Conservation (phyloP, 2,113 vertebrate genomes). For the Pantherophis guttatus region DNA sequence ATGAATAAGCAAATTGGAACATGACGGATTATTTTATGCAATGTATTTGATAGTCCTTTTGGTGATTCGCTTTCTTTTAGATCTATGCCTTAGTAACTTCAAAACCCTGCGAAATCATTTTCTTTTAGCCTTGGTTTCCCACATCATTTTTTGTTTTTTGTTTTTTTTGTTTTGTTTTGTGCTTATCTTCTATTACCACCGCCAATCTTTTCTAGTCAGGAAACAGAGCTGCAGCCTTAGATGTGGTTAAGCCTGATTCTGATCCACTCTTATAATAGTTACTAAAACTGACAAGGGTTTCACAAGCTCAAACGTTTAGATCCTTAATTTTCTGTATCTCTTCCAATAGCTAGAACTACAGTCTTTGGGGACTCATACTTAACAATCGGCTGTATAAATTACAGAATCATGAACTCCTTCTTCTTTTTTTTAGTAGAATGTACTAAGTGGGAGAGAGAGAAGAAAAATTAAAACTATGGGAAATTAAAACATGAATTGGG, state of each 20-base stretch:
- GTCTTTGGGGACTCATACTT: neutral
- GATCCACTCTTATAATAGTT: neutral
- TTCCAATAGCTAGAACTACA: neutral
- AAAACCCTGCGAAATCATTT: neutral
- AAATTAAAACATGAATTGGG: neutral
- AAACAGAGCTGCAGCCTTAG: neutral
- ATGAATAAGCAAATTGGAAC: neutral
- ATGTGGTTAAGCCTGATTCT: neutral
- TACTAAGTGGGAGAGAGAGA: neutral
- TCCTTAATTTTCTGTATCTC: neutral
- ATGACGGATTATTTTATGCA: neutral
- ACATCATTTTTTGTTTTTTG: neutral
- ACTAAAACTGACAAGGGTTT: neutral
- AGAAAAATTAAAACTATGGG: neutral
- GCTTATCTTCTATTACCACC: neutral
- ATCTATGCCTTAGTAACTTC: neutral
- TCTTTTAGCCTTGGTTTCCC: neutral
- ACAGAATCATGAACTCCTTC: neutral
- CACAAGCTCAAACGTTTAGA: neutral
- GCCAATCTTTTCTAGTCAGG: neutral
- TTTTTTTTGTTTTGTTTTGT: neutral
- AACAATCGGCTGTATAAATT: neutral
- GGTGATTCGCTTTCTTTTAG: neutral
- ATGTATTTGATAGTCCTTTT: neutral
- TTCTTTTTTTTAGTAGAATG: neutral